phyloP scores from a whole-genome alignment of 1,140 invertebrate species.

The Camponotus pennsylvanicus region DNA sequence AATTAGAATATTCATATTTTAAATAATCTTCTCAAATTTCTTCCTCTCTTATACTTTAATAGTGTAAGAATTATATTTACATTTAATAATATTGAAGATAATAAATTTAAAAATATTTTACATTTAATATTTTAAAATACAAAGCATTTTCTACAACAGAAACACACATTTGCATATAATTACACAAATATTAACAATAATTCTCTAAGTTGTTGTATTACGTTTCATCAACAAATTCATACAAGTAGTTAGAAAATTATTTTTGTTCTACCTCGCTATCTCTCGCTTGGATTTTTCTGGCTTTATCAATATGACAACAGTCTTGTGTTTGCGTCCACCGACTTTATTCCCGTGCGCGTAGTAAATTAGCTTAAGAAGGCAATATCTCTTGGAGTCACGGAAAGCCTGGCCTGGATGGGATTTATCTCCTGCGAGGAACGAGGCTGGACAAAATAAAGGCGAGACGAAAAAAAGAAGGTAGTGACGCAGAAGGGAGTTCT shows the following conservation, averaged over 20 bases:
- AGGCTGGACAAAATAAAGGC: conserved; percentile 5
- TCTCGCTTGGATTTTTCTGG: neutral
- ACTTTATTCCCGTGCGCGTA: conserved; percentile 47
- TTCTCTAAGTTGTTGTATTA: neutral
- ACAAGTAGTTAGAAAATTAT: neutral
- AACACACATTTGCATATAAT: too few species aligned
- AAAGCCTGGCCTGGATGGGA: conserved; percentile 20
- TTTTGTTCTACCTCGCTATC: neutral
- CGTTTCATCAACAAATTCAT: neutral
- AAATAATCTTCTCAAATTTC: too few species aligned
- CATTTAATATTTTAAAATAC: too few species aligned
- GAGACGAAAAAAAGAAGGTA: neutral
- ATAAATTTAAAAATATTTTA: too few species aligned
- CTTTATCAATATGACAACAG: neutral
- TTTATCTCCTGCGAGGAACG: conserved; percentile 22
- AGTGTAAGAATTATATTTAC: too few species aligned
- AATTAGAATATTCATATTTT: too few species aligned
- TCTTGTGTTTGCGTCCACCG: conserved; percentile 4
- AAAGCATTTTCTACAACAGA: too few species aligned
- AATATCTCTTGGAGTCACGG: conserved; percentile 50
- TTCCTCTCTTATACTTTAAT: too few species aligned
- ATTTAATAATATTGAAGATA: too few species aligned
- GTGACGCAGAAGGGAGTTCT: neutral
- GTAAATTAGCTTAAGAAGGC: conserved; percentile 51
- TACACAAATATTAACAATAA: neutral